Percentiles rank a stretch among this genome's conserved stretches.
These are phyloP conservation scores for Lagocephalus sceleratus DNA, from an alignment of 2,797 vertebrate genomes.

Conservation along the genomic window DNA sequence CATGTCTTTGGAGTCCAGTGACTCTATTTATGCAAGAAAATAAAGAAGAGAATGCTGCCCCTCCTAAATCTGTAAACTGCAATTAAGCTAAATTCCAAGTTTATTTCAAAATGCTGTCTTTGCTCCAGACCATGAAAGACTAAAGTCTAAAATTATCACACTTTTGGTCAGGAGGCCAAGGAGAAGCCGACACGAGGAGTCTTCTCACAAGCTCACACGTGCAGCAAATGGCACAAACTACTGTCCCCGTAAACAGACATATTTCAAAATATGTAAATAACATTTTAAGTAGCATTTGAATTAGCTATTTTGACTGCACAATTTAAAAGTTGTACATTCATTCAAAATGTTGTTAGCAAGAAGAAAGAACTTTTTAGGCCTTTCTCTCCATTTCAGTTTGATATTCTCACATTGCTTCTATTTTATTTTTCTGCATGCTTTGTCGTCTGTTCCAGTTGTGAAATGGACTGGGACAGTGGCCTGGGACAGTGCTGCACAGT, in stretches of 20 bases:
- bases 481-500: too few species aligned
- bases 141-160: constrained; percentile 83
- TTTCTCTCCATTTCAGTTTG: too few species aligned
- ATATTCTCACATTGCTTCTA: too few species aligned
- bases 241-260: constrained; percentile 27
- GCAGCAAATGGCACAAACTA: constrained; percentile 32
- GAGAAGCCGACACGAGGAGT: constrained; percentile 63
- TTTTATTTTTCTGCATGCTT: too few species aligned
- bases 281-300: too few species aligned
- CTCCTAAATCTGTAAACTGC: constrained; percentile 85
- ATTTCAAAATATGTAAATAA: neutral
- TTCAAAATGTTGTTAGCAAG: neutral
- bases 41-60: constrained; percentile 81
- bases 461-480: too few species aligned
- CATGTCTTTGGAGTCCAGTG: constrained; percentile 80
- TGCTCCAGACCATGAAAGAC: constrained; percentile 82
- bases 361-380: neutral
- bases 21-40: constrained; percentile 84
- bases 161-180: constrained; percentile 77
- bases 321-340: too few species aligned
- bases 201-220: constrained; percentile 58
- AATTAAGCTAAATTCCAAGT: constrained; percentile 85
- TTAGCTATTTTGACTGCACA: too few species aligned
- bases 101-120: constrained; percentile 81
- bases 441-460: too few species aligned